Evolutionary conservation across 2,888 invertebrate genomes (phyloP), one percentile per base, ranked within the genome.

Genomic region (Pachliopta kotzebuea): DNA sequence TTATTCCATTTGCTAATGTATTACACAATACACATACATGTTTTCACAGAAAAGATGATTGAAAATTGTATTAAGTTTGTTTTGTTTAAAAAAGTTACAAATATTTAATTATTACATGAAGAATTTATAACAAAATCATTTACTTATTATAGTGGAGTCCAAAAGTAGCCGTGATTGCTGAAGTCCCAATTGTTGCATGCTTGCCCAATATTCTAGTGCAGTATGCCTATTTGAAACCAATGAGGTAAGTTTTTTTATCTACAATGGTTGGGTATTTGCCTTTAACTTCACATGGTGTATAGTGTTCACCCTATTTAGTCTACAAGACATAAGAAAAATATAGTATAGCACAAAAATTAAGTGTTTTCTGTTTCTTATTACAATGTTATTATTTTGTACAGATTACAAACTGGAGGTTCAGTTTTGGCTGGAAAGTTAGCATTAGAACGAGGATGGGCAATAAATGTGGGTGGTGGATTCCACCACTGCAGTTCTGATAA

Each of bases 401-500:
- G 95, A 69, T 93, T 93, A 72, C 96, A 96, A 86, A 96, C 96
- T 0, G 97, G 97, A 1, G 97, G 98, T 0, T 95, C 96, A 1
- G 93, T 98, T 60, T 81, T 97, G 71, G 97, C 96, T 0, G 97
- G 96, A 0, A 95, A 96, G 80, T 80, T 98, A 65, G 97, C 98
- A 0, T 72, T 97, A 52, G 95, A 96, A 70, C 86, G 95, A 50
- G 97, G 97, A 3, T 98, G 97, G 97, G 95, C 97, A 0, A 96
- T 98, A 68, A 98, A 98, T 81, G 93, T 98, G 26, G 98, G 98
- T 0, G 98, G 97, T 17, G 98, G 98, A 0, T 98, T 98, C 85
- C 98, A 98, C 84, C 98, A 98, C 81, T 97, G 97, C 81, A 95
- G 95, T 69, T 92, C 93, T 0, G 89, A 93, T 63, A 88, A 88